phyloP scores from a whole-genome alignment of 2,888 invertebrate genomes.

The Netelia fuscicornis region DNA sequence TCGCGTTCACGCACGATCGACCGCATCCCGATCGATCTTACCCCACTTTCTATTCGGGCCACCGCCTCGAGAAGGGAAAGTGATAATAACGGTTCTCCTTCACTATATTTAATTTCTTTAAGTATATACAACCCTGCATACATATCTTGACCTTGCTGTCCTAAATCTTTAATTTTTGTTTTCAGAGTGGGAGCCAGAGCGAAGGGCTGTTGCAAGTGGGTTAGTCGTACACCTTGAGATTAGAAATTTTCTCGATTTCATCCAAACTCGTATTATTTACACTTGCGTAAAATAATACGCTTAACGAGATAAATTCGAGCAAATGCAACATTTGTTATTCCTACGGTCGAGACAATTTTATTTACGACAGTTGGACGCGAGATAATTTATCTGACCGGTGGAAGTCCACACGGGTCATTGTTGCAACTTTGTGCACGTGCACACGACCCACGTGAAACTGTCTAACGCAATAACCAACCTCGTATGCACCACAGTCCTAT shows the following conservation, averaged over 20 bases:
- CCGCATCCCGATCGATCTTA: conserved; percentile 71
- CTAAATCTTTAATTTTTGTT: conserved; percentile 44
- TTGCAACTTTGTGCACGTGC: conserved; percentile 47
- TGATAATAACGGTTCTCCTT: conserved; percentile 69
- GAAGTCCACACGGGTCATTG: conserved; percentile 24
- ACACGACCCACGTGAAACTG: conserved; percentile 56
- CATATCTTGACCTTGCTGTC: conserved; percentile 58
- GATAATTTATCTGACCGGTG: conserved; percentile 29
- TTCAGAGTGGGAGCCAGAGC: neutral
- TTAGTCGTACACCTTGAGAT: conserved; percentile 57
- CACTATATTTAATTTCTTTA: conserved; percentile 54
- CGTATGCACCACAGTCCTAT: conserved; percentile 11
- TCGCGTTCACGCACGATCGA: conserved; percentile 72
- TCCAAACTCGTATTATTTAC: conserved; percentile 15
- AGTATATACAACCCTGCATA: neutral
- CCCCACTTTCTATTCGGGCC: conserved; percentile 76
- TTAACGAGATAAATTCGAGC: too few relatives aligned
- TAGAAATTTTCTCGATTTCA: conserved; percentile 38
- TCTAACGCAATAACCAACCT: conserved; percentile 26
- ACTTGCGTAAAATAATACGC: too few relatives aligned
- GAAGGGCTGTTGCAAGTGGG: conserved; percentile 54
- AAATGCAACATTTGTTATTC: neutral
- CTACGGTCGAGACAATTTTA: neutral
- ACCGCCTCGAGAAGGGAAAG: conserved; percentile 73
- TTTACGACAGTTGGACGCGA: neutral